phyloP scores from a whole-genome alignment of 2,113 vertebrate species.

The Zapus hudsonius region DNA sequence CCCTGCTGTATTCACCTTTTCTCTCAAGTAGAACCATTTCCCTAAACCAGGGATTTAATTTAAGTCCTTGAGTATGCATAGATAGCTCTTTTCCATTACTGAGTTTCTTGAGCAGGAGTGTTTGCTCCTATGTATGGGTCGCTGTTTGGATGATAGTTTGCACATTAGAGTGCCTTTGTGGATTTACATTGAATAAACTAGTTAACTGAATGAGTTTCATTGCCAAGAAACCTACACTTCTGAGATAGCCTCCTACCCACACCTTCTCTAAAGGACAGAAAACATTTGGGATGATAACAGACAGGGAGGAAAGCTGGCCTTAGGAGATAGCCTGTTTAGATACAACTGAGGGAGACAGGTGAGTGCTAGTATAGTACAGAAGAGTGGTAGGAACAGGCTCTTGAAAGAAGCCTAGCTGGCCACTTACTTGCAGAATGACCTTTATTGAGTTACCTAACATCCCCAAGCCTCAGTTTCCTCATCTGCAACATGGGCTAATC shows the following conservation, averaged over 20 bases:
- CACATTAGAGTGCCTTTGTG: constrained; percentile 44
- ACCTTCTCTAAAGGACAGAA: constrained; percentile 35
- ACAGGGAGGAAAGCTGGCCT: neutral
- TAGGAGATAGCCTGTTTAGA: constrained; percentile 5
- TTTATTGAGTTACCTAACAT: neutral
- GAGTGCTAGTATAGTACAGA: constrained; percentile 10
- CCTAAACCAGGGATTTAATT: constrained; percentile 8
- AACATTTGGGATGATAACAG: neutral
- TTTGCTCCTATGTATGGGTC: neutral
- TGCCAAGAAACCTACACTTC: constrained; percentile 55
- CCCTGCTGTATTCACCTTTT: neutral
- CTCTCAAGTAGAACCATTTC: neutral
- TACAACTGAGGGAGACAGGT: constrained; percentile 23
- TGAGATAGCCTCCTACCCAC: constrained; percentile 34
- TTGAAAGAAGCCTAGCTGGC: constrained; percentile 33
- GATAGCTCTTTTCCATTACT: neutral
- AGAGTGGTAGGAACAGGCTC: neutral
- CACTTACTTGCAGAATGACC: constrained; percentile 18
- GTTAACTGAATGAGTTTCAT: constrained; percentile 46
- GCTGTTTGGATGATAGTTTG: constrained; percentile 45
- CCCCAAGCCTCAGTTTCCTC: neutral
- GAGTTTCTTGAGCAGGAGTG: constrained; percentile 33
- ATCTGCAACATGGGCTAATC: constrained; percentile 19
- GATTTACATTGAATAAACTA: constrained; percentile 59
- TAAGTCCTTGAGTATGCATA: neutral